A percentile compares a stretch with the other conserved stretches of the same genome.
Evolutionary conservation across 2,888 invertebrate genomes (phyloP).

Genomic region (Patella depressa): DNA sequence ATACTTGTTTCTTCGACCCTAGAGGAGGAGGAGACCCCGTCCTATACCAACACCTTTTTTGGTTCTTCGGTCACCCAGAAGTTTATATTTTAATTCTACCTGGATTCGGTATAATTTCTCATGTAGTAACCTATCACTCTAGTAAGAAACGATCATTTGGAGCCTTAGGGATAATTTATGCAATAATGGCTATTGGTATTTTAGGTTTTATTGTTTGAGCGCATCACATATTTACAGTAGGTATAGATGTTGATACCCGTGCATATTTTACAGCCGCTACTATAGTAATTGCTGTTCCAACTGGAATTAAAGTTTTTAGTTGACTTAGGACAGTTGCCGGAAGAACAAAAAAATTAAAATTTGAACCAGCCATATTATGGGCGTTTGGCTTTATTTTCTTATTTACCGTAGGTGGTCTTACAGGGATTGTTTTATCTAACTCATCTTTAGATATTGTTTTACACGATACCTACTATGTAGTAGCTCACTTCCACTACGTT

Average conservation of each 20-base stretch:
- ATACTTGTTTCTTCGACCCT: conserved; percentile 86
- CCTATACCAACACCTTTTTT: conserved; percentile 87
- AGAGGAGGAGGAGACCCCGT: conserved; percentile 86
- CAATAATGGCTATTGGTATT: conserved; percentile 86
- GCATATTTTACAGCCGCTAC: conserved; percentile 88
- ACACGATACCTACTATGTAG: conserved; percentile 89
- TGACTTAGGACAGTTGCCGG: conserved; percentile 78
- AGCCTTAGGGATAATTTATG: conserved; percentile 83
- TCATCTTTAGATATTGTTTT: conserved; percentile 83
- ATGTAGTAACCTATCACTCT: conserved; percentile 78
- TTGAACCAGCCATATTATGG: conserved; percentile 78
- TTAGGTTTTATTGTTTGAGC: conserved; percentile 88
- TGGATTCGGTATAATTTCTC: conserved; percentile 86
- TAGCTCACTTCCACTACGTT: conserved; percentile 87
- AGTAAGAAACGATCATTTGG: conserved; percentile 83
- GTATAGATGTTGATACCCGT: conserved; percentile 86
- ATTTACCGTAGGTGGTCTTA: conserved; percentile 81
- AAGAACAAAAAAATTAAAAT: conserved; percentile 74
- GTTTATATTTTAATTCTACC: conserved; percentile 89
- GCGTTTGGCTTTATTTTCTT: conserved; percentile 83
- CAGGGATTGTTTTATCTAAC: conserved; percentile 74
- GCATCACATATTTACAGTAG: conserved; percentile 88
- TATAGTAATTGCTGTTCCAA: conserved; percentile 86
- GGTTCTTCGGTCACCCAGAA: conserved; percentile 90
- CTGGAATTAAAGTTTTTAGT: conserved; percentile 87